Percentiles rank a stretch among this genome's conserved stretches.
phyloP scores from a whole-genome alignment of 2,888 invertebrate genomes.

The Acronicta leporina region DNA sequence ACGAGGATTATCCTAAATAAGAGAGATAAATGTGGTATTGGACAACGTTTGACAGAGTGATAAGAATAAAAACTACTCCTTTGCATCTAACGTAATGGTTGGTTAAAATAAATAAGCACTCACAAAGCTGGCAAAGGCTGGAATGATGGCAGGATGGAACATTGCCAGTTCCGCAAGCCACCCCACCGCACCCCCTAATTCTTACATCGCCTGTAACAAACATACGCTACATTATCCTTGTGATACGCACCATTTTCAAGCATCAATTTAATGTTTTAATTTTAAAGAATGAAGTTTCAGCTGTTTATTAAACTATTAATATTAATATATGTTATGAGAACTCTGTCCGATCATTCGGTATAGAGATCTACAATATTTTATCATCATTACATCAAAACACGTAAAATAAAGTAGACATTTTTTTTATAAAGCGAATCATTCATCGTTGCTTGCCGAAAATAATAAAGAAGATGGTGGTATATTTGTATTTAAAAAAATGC shows the following conservation, averaged over 20 bases:
- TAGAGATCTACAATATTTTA: no score
- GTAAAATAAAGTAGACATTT: no score
- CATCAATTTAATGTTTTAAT: no score
- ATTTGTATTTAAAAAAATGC: no score
- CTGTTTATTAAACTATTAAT: no score
- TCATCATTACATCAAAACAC: no score
- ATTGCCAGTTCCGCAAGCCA: slow-evolving; percentile 52
- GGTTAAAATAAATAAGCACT: slow-evolving; percentile 36
- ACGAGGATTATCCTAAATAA: slow-evolving; percentile 20
- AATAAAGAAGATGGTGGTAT: no score
- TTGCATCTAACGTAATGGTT: slow-evolving; percentile 10
- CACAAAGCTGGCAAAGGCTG: slow-evolving; percentile 51
- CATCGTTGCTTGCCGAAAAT: no score
- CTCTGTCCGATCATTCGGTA: no score
- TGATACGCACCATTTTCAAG: not conserved
- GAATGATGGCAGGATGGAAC: slow-evolving; percentile 47
- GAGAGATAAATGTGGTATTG: slow-evolving; percentile 23
- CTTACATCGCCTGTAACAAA: slow-evolving; percentile 62
- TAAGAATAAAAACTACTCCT: slow-evolving; percentile 23
- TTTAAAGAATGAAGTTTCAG: no score
- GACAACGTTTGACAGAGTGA: slow-evolving; percentile 4
- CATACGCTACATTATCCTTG: slow-evolving; percentile 19
- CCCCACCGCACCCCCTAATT: slow-evolving; percentile 33
- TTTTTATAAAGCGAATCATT: no score
- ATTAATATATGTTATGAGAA: no score